These are phyloP conservation scores for Drosophila ananassae DNA, from an alignment of 1,140 invertebrate species.

Conservation along the genomic window DNA sequence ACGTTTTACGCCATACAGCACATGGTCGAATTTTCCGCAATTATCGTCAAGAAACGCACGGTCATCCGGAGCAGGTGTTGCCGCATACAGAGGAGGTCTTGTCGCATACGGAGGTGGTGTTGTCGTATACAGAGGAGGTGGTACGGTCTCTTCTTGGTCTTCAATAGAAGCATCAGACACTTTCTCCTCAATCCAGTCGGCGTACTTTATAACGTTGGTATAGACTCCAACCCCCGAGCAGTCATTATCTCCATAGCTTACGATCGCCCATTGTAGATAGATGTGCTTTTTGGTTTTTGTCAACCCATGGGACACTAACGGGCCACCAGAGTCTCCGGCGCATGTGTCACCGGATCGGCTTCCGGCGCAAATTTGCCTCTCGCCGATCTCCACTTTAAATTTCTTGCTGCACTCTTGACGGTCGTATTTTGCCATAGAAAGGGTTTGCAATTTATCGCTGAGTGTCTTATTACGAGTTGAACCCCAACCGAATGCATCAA, in stretches of 20 bases:
- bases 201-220: conserved; percentile 6
- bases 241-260: background rate
- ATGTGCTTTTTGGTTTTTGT: background rate
- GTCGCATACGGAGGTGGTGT: too few relatives aligned
- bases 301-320: background rate
- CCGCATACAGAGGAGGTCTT: too few relatives aligned
- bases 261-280: background rate
- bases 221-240: conserved; percentile 7
- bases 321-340: conserved; percentile 12
- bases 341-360: background rate
- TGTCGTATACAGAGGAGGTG: too few relatives aligned
- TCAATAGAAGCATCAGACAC: background rate
- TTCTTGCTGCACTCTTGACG: fast-evolving
- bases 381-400: fast-evolving
- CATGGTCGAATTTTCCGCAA: background rate
- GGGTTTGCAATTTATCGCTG: background rate
- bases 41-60: background rate
- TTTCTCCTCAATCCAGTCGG: background rate
- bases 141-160: background rate
- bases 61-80: too few relatives aligned
- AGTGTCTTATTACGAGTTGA: fast-evolving
- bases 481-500: conserved; percentile 14
- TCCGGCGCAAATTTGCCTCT: conserved; percentile 13
- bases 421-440: background rate
- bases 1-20: too few relatives aligned